Percentiles rank a stretch among this genome's conserved stretches.
Evolutionary conservation across 2,113 vertebrate species (phyloP).

Genomic region (Lagopus leucura): DNA sequence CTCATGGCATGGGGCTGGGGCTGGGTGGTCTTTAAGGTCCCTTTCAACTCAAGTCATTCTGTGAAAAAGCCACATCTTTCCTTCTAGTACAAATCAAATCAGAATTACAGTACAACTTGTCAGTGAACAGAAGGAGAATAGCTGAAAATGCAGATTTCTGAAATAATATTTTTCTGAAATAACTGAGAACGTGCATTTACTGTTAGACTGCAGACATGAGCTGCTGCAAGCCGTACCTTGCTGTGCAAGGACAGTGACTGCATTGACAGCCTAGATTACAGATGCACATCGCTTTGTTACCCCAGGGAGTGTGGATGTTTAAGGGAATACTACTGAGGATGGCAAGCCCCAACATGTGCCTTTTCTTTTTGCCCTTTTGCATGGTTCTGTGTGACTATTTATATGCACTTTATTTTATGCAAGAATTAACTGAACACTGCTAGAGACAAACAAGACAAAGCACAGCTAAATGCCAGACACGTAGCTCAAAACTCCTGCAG

Average conservation of each 20-base stretch:
- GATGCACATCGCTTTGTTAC: background rate
- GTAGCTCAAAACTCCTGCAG: background rate
- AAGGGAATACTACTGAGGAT: background rate
- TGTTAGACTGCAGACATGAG: conserved; percentile 34
- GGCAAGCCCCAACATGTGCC: background rate
- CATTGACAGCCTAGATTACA: background rate
- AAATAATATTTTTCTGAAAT: background rate
- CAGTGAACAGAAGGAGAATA: background rate
- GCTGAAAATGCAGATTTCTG: background rate
- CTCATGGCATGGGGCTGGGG: no score
- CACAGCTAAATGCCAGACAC: conserved; percentile 18
- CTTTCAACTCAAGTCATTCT: no score
- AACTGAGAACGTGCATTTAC: background rate
- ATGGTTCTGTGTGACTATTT: background rate
- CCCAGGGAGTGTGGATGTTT: background rate
- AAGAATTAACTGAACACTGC: background rate
- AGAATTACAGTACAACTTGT: background rate
- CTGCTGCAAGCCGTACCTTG: background rate
- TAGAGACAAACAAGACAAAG: background rate
- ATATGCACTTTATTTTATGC: background rate
- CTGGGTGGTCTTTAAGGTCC: no score
- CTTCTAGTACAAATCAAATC: background rate
- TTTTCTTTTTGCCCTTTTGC: background rate
- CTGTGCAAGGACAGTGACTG: background rate
- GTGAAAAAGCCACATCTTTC: background rate